Evolutionary conservation across 2,888 invertebrate genomes (phyloP), one percentile per base, ranked within the genome.

Genomic region (Catocala sponsa): DNA sequence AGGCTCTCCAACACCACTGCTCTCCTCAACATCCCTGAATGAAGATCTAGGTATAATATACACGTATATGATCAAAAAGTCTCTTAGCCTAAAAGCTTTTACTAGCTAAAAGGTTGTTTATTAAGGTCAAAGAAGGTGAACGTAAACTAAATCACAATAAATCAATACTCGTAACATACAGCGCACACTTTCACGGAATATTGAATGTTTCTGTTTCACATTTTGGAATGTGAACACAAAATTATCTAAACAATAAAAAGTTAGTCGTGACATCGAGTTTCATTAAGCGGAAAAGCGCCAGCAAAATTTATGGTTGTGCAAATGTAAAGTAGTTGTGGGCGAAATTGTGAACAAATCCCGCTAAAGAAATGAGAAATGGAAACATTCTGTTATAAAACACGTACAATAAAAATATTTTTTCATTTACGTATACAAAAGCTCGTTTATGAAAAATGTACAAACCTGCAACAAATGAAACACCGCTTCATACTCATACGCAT

Each of bases 1-100:
- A 0, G 93, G 90, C 11, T 93, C 92, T 5, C 90, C 92, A 7
- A 92, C 89, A 4, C 93, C 90, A 48, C 84, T 83, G 51, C 70
- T 85, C 61, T 91, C 92, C 70, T 91, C 93, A n/a, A 83, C 69
- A 13, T 90, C 89, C 61, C 93, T 93, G 74, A 38, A 55, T 42
- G 10, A 50, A 58, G 47, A 12, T 55, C 35, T 42, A 11, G 32
- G 12, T 43, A 11, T 33, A n/a, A 54, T 35, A 32, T 55, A 32
- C 15, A 54, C 12, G 33, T 11, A 25, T 12, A 33, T 58, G 69
- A 63, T 66, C 72, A 72, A 74, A 80, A 76, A 72, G 61, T 70
- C 70, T 69, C 67, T 73, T 65, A 72, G 64, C 65, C 70, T 67
- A 71, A 72, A 81, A 72, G 66, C 68, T 76, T 76, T 78, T 77